Evolutionary conservation across 1,140 invertebrate genomes (phyloP).

Genomic region (Drosophila bocki): DNA sequence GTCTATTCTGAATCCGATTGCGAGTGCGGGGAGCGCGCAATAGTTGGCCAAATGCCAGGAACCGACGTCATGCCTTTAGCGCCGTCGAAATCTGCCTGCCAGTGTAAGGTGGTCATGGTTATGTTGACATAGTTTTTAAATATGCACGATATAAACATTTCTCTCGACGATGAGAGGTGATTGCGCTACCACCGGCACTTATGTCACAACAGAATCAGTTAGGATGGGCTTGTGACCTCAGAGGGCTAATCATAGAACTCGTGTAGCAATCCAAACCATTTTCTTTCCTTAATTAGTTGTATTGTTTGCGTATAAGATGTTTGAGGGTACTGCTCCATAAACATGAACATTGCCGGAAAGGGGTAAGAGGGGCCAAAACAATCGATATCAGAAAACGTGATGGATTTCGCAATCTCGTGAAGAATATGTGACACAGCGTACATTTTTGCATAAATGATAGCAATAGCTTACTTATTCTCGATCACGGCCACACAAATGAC

Average conservation of each 20-base stretch:
- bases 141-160: constrained; percentile 50
- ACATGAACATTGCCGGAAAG: neutral
- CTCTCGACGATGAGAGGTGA: constrained; percentile 39
- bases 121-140: constrained; percentile 73
- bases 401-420: constrained; percentile 8
- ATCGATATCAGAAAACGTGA: constrained; percentile 10
- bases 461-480: constrained; percentile 1
- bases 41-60: constrained; percentile 63
- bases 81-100: constrained; percentile 54
- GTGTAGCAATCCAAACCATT: constrained; percentile 41
- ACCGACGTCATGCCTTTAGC: constrained; percentile 70
- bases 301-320: neutral
- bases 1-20: constrained; percentile 9
- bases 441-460: constrained; percentile 22
- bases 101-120: constrained; percentile 67
- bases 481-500: neutral
- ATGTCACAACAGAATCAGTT: constrained; percentile 56
- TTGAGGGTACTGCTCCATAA: neutral
- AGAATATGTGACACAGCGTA: constrained; percentile 53
- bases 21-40: constrained; percentile 40
- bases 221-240: constrained; percentile 45
- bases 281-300: constrained; percentile 16
- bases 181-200: constrained; percentile 26
- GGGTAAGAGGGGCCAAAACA: neutral
- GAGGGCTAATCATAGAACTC: constrained; percentile 62